Base-by-base conservation (phyloP, 2,888 invertebrate genomes). In the Ptychoptera albimana region DNA sequence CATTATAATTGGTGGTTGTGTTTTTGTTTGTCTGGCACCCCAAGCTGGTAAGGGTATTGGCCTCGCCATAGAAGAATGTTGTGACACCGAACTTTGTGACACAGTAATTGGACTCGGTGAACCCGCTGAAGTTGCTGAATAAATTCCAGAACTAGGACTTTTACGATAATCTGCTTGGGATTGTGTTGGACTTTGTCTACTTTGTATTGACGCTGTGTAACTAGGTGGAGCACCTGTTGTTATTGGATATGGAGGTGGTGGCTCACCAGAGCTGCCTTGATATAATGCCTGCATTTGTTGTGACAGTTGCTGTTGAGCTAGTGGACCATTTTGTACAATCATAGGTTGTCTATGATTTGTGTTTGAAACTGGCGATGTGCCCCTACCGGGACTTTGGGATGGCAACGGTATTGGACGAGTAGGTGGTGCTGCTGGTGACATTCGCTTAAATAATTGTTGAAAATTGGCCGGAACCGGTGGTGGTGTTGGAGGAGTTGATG, bases 1-100 rank as follows among this genome's bases (percentile, higher is more conserved):
- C 91, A 93, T 94, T 50, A 94, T 92, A 51, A 94, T 87, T 8
- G 92, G 91, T 41, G 89, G 84, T 57, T 91, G 91, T 14, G 89
- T 82, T 57, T 83, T 86, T 35, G 88, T 81, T 62, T 92, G 92
- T 46, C 63, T 66, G 45, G 87, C 84, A 45, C 82, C 81, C 79
- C 89, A 85, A 39, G 86, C 82, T 60, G 81, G 82, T 45, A 85
- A 68, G 4, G 91, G 86, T 50, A 86, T 82, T 5, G 87, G 85
- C 51, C 85, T 72, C 37, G 81, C 75, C 74, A 81, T 76, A 6
- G 73, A 66, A 42, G 75, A 72, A 42, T 77, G 74, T 30, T 77
- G 70, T 14, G 73, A 73, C 36, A 75, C 69, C 47, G 59, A 57
- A 57, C 70, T 68, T 55, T 69, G 72, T 50, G 79, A 73, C 40